These are phyloP conservation scores for Spodoptera littoralis DNA, from an alignment of 2,888 invertebrate genomes.

Conservation along the genomic window DNA sequence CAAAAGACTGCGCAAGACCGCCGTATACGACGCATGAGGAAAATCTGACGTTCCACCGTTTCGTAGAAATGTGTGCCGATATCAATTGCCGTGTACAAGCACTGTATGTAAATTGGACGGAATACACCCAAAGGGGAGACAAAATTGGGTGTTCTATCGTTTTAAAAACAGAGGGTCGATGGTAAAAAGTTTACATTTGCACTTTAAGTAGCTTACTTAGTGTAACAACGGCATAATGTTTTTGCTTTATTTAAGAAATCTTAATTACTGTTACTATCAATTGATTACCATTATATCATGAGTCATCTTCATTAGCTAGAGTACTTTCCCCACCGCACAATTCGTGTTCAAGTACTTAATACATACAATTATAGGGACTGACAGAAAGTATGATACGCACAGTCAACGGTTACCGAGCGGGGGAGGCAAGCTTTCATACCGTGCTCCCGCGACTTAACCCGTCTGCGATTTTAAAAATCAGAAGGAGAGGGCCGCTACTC, in stretches of 20 bases:
- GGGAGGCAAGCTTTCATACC: constrained; percentile 62
- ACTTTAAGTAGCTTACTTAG: constrained; percentile 9
- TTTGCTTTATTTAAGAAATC: too few relatives aligned
- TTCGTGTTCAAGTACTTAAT: constrained; percentile 28
- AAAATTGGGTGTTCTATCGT: constrained; percentile 44
- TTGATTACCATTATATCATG: too few relatives aligned
- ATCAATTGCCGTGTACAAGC: constrained; percentile 50
- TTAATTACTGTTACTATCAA: too few relatives aligned
- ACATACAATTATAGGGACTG: constrained; percentile 52
- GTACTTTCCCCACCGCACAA: too few relatives aligned
- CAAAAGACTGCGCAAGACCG: constrained; percentile 27
- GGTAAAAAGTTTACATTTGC: constrained; percentile 31
- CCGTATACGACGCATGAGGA: constrained; percentile 26
- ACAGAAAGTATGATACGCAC: constrained; percentile 54
- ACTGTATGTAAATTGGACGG: constrained; percentile 47
- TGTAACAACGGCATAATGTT: not conserved
- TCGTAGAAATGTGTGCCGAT: constrained; percentile 39
- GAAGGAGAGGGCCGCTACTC: constrained; percentile 70
- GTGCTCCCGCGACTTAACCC: constrained; percentile 76
- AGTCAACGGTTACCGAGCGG: constrained; percentile 59
- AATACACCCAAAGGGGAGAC: constrained; percentile 42
- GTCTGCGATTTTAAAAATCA: constrained; percentile 86
- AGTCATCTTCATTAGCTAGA: not conserved
- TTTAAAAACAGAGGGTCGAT: constrained; percentile 50
- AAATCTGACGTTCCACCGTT: constrained; percentile 33